Evolutionary conservation across 2,797 vertebrate genomes (phyloP).

Genomic region (Bradypodion pumilum): DNA sequence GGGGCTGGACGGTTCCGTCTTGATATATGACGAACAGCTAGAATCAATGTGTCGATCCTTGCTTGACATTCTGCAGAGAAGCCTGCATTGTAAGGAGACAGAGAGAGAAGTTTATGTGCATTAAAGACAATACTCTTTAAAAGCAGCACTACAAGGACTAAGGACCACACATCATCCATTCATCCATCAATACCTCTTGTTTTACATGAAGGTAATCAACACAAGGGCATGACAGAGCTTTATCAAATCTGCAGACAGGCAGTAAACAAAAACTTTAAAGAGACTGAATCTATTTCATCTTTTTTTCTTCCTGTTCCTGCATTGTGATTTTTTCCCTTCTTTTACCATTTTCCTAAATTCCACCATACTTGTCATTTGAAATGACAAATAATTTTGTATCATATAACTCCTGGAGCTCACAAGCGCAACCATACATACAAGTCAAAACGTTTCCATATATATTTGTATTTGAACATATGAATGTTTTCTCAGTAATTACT

Average conservation of each 20-base stretch:
- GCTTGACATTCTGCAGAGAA: conserved; percentile 99
- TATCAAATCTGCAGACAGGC: conserved; percentile 83
- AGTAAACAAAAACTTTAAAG: conserved; percentile 76
- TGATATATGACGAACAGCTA: conserved; percentile 99
- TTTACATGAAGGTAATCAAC: conserved; percentile 96
- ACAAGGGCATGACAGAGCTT: conserved; percentile 87
- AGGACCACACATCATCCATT: conserved; percentile 87
- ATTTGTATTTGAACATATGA: conserved; percentile 45
- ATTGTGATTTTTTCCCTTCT: conserved; percentile 47
- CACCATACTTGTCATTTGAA: conserved; percentile 40
- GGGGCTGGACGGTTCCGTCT: conserved; percentile 99
- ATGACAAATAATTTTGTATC: neutral
- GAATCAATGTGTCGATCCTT: conserved; percentile 99
- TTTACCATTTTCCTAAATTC: conserved; percentile 54
- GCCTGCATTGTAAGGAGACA: conserved; percentile 79
- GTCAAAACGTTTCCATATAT: conserved; percentile 31
- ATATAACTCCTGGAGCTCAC: conserved; percentile 19
- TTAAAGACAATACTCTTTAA: conserved; percentile 72
- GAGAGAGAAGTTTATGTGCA: conserved; percentile 63
- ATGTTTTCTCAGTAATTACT: conserved; percentile 43
- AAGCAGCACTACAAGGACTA: conserved; percentile 66
- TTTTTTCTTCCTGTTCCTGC: conserved; percentile 61
- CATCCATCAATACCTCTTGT: conserved; percentile 93
- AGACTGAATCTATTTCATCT: conserved; percentile 54
- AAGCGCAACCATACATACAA: neutral